Evolutionary conservation across 2,888 invertebrate species (phyloP), one percentile per base, ranked within the genome.

Genomic region (Nymphalis polychloros): DNA sequence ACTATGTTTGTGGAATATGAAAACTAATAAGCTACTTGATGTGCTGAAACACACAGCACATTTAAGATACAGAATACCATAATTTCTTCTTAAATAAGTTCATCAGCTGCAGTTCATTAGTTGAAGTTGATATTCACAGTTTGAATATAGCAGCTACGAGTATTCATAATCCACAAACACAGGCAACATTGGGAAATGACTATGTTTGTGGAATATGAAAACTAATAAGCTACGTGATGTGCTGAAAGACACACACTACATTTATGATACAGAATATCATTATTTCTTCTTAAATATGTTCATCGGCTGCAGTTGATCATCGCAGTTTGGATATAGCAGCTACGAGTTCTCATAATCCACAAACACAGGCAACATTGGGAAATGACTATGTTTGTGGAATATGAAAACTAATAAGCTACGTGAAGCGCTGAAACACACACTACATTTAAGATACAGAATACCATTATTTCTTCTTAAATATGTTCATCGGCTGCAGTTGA

Each of bases 121-220:
- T 31, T 31, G 0, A 31, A 31, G 53, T 53, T 4, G 13, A 19
- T 27, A 13, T 27, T 53, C 10, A 6, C 13, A 6, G 23, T 53
- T 23, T 4, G 10, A 53, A 23, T 53, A 23, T 1, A 27, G 27
- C 16, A 48, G 16, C 48, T n/a, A 27, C 60, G 48, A 46, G 48
- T 31, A 27, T 49, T 61, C 27, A 61, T n/a, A 27, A 23, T 61
- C 61, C 61, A 61, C 61, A 62, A 62, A 62, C 31, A 62, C 61
- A 62, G 50, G 61, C 16, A 50, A 62, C 52, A 23, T 6, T 10
- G 3, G 2, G 8, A 20, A 52, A 52, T 23, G 52, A 10, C 23
- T 52, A 52, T 20, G 52, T 55, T 35, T 31, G 35, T 61, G 53
- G 48, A 19, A 61, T n/a, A 61, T 53, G 17, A 3, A 31, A 31